Base-by-base conservation (phyloP, 2,888 invertebrate species). In the Masnerella sp. region DNA sequence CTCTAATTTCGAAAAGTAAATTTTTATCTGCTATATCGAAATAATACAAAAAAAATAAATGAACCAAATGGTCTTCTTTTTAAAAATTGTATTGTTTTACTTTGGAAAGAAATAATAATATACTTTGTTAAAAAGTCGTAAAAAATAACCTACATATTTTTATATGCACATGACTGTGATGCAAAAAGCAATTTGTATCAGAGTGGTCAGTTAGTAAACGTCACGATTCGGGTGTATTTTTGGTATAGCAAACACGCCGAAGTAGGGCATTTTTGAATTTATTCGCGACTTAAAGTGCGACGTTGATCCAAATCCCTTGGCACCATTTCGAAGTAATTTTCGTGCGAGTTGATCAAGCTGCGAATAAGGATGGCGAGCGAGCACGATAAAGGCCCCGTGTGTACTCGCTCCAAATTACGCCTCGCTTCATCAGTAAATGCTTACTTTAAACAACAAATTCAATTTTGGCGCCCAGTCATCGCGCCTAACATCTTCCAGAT, bases 301-400 rank as follows among this genome's bases (percentile, higher is more conserved):
- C 90, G 91, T 83, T 95, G 94, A 2, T 93, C 92, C 15, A 93
- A 89, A 0, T 93, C 91, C 2, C 93, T 92, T 0, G 92, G 89
- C 52, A 94, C 92, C 67, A 94, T 89, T 68, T 95, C 91, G 85
- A 96, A 97, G 86, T 95, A 97, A 77, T 94, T 93, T 85, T 97
- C 94, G 86, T 97, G 97, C 84, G 98, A 96, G 85, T 98, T 95
- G 34, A 98, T 91, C 0, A 97, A 94, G 88, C 96, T 97, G 88
- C 98, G 98, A 89, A 97, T 96, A 69, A 93, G 91, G 74, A 97
- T 95, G 82, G 93, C 94, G 84, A 94, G 94, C 85, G 54, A 43
- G 25, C 25, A 52, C 45, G 64, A 71, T 71, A 58, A 65, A 64
- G 45, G 45, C 34, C 20, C 43, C 49, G 28, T 58, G 58, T 58